Evolutionary conservation across 1,140 invertebrate species (phyloP).

Genomic region (Drosophila nikananu): DNA sequence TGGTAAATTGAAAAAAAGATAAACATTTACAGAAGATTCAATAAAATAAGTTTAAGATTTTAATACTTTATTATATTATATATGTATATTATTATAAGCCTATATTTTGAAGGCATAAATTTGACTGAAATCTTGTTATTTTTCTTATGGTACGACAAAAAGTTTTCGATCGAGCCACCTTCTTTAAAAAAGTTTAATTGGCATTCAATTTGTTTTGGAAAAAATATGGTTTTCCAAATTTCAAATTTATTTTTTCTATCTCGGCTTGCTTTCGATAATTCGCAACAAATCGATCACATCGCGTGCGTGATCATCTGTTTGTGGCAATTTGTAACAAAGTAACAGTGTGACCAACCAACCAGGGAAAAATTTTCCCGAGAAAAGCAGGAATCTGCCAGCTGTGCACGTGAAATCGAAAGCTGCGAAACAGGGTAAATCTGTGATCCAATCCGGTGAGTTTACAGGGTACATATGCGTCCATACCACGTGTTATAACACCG

Average conservation of each 20-base stretch:
- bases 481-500: not conserved
- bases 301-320: constrained; percentile 4
- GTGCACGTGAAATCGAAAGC: constrained; percentile 68
- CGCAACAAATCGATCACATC: constrained; percentile 5
- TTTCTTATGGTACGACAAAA: not conserved
- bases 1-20: too few species aligned
- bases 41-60: not conserved
- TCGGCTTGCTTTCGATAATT: constrained; percentile 10
- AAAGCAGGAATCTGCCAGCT: constrained; percentile 50
- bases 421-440: constrained; percentile 16
- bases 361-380: not conserved
- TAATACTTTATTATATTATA: too few species aligned
- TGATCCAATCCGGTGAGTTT: constrained; percentile 26
- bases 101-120: not conserved
- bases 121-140: not conserved
- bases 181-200: too few species aligned
- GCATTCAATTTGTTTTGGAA: not conserved
- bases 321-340: not conserved
- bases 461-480: not conserved
- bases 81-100: too few species aligned
- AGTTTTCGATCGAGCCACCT: not conserved
- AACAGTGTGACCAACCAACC: not conserved
- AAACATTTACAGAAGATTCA: too few species aligned
- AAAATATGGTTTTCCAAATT: not conserved
- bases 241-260: not conserved